Evolutionary conservation across 2,888 invertebrate genomes (phyloP).

Genomic region (Baronia brevicornis): DNA sequence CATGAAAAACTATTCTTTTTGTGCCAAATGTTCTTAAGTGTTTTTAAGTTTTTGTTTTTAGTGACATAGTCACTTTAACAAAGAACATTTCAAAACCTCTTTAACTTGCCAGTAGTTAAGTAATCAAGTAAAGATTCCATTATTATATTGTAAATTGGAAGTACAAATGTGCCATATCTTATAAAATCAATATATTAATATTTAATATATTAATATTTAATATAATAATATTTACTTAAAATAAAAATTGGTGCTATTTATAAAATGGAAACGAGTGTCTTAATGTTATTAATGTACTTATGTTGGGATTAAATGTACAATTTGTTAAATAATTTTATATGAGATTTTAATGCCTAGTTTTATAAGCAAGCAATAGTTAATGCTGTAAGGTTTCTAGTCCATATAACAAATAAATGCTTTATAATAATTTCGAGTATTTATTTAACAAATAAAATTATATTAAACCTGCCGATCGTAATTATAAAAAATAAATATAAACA

Average conservation of each 20-base stretch:
- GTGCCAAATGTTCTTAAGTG: slow-evolving; percentile 6
- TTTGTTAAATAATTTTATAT: slow-evolving; percentile 51
- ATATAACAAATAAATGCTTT: slow-evolving; percentile 63
- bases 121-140: too few species aligned
- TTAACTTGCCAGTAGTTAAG: too few species aligned
- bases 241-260: slow-evolving; percentile 22
- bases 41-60: too few species aligned
- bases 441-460: slow-evolving; percentile 11
- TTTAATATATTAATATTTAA: slow-evolving; percentile 6
- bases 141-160: too few species aligned
- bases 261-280: slow-evolving; percentile 35
- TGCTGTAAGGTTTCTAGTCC: slow-evolving; percentile 64
- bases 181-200: slow-evolving; percentile 1
- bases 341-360: slow-evolving; percentile 42
- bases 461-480: too few species aligned
- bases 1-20: too few species aligned
- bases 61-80: slow-evolving; percentile 10
- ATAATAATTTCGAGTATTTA: slow-evolving; percentile 30
- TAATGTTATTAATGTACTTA: slow-evolving; percentile 47
- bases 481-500: too few species aligned
- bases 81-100: too few species aligned
- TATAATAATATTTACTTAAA: slow-evolving; percentile 5
- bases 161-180: too few species aligned
- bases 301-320: slow-evolving; percentile 43
- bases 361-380: slow-evolving; percentile 34